Percentiles rank a stretch among this genome's conserved stretches.
Evolutionary conservation across 2,113 vertebrate species (phyloP).

Genomic region (Pseudolaguvia tuberculata): DNA sequence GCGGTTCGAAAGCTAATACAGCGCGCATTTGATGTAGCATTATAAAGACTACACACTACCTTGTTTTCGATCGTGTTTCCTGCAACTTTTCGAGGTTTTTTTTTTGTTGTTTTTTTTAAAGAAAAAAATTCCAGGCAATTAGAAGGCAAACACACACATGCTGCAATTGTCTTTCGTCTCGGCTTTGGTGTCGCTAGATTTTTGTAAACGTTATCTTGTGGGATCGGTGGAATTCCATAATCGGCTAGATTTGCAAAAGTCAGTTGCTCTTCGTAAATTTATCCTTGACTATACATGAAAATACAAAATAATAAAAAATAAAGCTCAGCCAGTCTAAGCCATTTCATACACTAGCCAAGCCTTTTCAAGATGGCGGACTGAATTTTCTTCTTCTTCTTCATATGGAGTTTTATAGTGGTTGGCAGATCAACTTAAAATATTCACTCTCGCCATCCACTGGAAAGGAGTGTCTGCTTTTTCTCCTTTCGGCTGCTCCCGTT

Average conservation of each 20-base stretch:
- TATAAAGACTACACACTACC: neutral
- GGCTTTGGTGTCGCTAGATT: slow-evolving; percentile 31
- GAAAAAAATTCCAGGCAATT: neutral
- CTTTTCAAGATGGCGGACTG: slow-evolving; percentile 81
- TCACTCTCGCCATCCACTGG: too few relatives aligned
- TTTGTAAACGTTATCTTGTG: slow-evolving; percentile 41
- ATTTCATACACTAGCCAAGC: slow-evolving; percentile 66
- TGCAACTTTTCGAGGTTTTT: slow-evolving; percentile 5
- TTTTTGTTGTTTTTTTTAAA: neutral
- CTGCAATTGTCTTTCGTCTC: slow-evolving; percentile 36
- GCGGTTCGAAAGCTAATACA: neutral
- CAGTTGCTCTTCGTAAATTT: neutral
- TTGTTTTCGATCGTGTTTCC: neutral
- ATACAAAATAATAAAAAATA: neutral
- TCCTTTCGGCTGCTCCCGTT: too few relatives aligned
- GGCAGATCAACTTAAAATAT: too few relatives aligned
- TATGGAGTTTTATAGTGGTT: too few relatives aligned
- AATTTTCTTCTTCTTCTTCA: slow-evolving; percentile 49
- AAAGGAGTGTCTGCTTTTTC: too few relatives aligned
- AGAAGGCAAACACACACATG: slow-evolving; percentile 27
- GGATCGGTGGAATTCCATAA: slow-evolving; percentile 33
- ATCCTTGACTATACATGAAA: neutral
- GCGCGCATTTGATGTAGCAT: neutral
- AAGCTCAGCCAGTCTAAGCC: slow-evolving; percentile 55
- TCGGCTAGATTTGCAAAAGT: neutral